These are phyloP conservation scores for Paraescarpia echinospica DNA, from an alignment of 1,140 invertebrate genomes.

Conservation along the genomic window DNA sequence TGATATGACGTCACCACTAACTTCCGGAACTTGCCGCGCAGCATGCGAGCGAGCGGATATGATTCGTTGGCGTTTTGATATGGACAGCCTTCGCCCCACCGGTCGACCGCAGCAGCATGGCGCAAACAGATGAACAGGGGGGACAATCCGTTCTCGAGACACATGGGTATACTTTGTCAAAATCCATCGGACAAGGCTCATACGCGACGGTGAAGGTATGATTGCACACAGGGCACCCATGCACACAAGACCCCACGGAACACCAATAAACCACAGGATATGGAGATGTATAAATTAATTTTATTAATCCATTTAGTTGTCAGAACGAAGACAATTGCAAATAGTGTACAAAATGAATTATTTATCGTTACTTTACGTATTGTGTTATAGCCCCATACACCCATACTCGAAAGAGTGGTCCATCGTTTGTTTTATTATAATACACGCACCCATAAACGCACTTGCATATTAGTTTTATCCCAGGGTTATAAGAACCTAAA, in stretches of 20 bases:
- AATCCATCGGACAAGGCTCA: neutral
- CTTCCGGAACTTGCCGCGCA: neutral
- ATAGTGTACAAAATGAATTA: no score
- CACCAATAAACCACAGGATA: no score
- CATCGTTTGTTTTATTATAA: no score
- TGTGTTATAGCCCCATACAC: no score
- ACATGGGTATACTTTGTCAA: slow-evolving; percentile 12
- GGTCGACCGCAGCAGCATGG: neutral
- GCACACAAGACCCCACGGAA: neutral
- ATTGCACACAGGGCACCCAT: neutral
- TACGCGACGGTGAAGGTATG: neutral
- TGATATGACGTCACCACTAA: neutral
- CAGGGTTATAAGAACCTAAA: no score
- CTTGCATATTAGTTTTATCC: no score
- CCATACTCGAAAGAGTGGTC: no score
- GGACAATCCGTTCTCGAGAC: neutral
- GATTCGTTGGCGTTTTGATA: neutral
- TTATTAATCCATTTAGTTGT: no score
- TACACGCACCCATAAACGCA: no score
- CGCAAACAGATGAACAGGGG: neutral
- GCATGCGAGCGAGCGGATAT: neutral
- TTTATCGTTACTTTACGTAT: no score
- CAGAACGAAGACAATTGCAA: no score
- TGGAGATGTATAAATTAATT: no score
- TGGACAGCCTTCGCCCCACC: neutral